Evolutionary conservation across 2,113 vertebrate genomes (phyloP).

Genomic region (Phodopus roborovskii): DNA sequence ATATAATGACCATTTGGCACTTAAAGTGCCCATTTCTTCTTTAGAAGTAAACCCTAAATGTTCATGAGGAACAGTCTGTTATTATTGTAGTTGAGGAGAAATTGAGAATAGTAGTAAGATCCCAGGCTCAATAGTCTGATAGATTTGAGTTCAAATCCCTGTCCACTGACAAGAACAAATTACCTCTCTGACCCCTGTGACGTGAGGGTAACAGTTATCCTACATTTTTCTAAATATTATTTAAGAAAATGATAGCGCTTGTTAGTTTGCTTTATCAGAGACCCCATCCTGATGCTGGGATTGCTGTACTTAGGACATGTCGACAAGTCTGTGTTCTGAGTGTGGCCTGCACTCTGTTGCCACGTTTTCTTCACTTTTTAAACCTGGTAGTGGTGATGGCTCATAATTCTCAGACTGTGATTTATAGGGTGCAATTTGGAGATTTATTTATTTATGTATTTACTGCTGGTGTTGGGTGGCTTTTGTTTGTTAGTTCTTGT

Average conservation of each 20-base stretch:
- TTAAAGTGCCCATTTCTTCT: neutral
- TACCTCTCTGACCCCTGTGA: neutral
- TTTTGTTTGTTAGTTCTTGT: neutral
- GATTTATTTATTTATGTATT: neutral
- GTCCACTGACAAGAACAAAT: neutral
- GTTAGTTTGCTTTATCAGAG: constrained; percentile 20
- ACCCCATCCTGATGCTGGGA: neutral
- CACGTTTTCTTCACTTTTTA: neutral
- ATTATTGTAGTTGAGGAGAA: neutral
- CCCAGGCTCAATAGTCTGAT: neutral
- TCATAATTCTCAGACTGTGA: constrained; percentile 26
- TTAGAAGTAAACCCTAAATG: neutral
- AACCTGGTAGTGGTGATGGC: neutral
- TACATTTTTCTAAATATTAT: neutral
- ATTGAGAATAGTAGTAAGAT: neutral
- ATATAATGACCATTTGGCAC: neutral
- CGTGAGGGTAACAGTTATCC: neutral
- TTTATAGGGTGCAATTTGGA: neutral
- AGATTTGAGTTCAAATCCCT: neutral
- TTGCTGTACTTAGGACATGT: neutral
- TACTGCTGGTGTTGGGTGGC: neutral
- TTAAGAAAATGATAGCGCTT: neutral
- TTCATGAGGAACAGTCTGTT: neutral
- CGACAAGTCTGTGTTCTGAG: neutral
- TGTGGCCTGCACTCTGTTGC: neutral